A percentile compares a stretch with the other conserved stretches of the same genome.
phyloP scores from a whole-genome alignment of 2,113 vertebrate genomes.

The Austrofundulus limnaeus region DNA sequence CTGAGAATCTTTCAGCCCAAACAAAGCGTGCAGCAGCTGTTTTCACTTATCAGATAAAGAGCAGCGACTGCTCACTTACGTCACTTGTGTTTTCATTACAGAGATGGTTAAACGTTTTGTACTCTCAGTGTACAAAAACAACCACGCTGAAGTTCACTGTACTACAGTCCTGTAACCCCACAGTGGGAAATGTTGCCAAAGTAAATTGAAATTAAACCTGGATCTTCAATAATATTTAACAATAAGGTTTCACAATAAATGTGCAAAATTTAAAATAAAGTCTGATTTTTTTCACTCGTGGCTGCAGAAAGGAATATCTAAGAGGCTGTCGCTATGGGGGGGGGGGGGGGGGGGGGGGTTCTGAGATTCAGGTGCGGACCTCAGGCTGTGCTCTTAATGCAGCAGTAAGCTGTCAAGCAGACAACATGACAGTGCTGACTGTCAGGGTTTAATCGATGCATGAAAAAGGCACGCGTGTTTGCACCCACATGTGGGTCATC shows the following conservation, averaged over 20 bases:
- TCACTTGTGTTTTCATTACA: not conserved
- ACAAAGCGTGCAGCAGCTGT: conserved; percentile 16
- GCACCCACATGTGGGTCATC: conserved; percentile 14
- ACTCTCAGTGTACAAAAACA: not conserved
- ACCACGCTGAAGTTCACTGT: not conserved
- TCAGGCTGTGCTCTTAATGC: conserved; percentile 1
- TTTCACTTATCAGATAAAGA: conserved; percentile 3
- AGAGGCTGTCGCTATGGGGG: not conserved
- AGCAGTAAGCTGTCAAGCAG: conserved; percentile 4
- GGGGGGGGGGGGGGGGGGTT: not conserved
- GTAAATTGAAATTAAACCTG: not conserved
- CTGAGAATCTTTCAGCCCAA: conserved; percentile 13
- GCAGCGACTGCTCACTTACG: not conserved
- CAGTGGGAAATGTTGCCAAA: not conserved
- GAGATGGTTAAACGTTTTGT: not conserved
- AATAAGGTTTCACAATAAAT: not conserved
- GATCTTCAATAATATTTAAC: not conserved
- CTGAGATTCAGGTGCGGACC: not conserved
- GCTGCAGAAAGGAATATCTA: not conserved
- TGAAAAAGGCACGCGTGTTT: conserved; percentile 20
- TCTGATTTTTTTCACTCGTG: not conserved
- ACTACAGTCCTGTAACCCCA: not conserved
- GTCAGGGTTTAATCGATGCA: conserved; percentile 26
- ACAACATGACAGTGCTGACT: conserved; percentile 24
- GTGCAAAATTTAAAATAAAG: not conserved